Base-by-base conservation (phyloP, 2,797 vertebrate species). In the Sebastes baramenuke region DNA sequence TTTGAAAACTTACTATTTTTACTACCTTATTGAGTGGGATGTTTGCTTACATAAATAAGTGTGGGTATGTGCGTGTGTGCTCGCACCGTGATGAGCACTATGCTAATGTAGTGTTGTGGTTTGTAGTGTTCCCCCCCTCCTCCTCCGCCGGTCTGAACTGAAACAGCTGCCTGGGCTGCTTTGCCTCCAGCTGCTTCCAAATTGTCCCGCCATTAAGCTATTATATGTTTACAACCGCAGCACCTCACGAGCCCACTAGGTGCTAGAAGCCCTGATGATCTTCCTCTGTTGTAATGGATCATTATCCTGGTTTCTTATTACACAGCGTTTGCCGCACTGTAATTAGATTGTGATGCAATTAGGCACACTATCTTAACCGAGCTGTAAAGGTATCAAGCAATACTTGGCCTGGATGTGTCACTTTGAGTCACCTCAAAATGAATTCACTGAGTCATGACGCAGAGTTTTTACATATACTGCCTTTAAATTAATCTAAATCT, bases 151-250 rank as follows among this genome's bases (percentile, higher is more conserved):
- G 67, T 84, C 82, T 94, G 92, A 94, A 88, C 89, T 88, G 72
- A 94, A 96, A 96, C 97, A 97, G 96, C 96, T 97, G 96, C 95
- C 95, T 95, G 85, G 90, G 89, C 93, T 92, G 92, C 95, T 92
- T 93, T 81, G 87, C 94, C 92, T 94, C 95, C 96, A 97, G 97
- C 96, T 97, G 96, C 95, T 96, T 95, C 93, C 93, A 97, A 97
- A 97, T 97, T 97, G 95, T 92, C 90, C 89, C 85, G 83, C 94
- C 95, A 97, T 97, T 97, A 97, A 96, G 91, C 96, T 93, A 96
- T 97, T 97, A 97, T 96, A 96, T 95, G 93, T 94, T 95, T 96
- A 96, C 89, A 92, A 94, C 94, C 96, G 93, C 93, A 93, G 94
- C 91, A 87, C 59, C 1, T 87, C 84, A 93, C 79, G 84, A 94